Percentiles rank a stretch among this genome's conserved stretches.
Conservation (phyloP, 2,113 vertebrate species). For the Chelonoidis abingdonii region DNA sequence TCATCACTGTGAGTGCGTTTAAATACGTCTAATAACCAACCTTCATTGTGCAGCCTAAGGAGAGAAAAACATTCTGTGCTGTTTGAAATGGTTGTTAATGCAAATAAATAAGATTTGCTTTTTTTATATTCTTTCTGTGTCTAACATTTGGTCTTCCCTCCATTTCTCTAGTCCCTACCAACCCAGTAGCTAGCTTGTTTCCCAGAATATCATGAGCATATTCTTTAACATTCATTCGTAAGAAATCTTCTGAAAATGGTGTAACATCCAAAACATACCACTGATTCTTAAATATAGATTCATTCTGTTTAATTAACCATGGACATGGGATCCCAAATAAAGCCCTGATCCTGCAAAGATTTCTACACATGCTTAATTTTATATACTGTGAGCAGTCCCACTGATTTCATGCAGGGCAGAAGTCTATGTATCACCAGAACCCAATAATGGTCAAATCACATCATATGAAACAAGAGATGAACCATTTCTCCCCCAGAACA, state of each 20-base stretch:
- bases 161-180: background rate
- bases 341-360: background rate
- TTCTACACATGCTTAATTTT: background rate
- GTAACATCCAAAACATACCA: background rate
- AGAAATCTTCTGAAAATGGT: background rate
- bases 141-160: background rate
- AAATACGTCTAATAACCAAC: slow-evolving; percentile 87
- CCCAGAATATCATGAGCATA: background rate
- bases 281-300: background rate
- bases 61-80: background rate
- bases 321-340: background rate
- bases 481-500: background rate
- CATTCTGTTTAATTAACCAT: background rate
- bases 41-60: slow-evolving; percentile 85
- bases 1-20: slow-evolving; percentile 85
- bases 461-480: background rate
- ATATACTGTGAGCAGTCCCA: background rate
- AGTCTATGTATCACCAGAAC: background rate
- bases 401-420: background rate
- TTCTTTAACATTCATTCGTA: background rate
- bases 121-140: background rate
- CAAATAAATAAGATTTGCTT: background rate
- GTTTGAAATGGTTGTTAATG: background rate
- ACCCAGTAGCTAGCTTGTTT: background rate
- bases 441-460: slow-evolving; percentile 33